Evolutionary conservation across 2,888 invertebrate species (phyloP).

Genomic region (Diaprepes abbreviatus): DNA sequence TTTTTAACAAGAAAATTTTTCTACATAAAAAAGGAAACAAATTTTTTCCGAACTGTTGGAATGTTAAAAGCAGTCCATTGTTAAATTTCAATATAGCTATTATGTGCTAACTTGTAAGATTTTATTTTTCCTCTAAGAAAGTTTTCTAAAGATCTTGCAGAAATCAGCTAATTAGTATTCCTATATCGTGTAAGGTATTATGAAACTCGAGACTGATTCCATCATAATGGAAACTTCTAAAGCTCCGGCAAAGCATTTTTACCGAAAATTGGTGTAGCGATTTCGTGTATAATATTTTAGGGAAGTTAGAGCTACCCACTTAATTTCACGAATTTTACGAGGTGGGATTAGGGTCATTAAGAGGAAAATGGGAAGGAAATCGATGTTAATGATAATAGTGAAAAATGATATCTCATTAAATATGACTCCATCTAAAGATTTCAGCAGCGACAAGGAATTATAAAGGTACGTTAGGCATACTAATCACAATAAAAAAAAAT

Average conservation of each 20-base stretch:
- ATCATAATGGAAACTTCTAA: conserved; percentile 46
- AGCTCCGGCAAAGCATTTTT: conserved; percentile 25
- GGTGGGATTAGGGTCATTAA: conserved; percentile 11
- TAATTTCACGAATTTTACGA: conserved; percentile 11
- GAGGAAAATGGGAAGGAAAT: conserved; percentile 14
- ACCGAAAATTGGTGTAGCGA: conserved; percentile 30
- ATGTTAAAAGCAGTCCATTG: neutral
- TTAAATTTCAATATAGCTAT: conserved; percentile 16
- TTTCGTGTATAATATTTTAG: conserved; percentile 33
- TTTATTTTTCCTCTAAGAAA: conserved; percentile 29
- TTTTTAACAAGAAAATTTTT: no score
- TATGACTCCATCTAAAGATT: neutral
- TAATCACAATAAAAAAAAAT: neutral
- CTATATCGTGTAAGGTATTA: conserved; percentile 54
- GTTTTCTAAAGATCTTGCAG: conserved; percentile 37
- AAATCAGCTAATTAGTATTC: conserved; percentile 55
- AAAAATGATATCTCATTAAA: conserved; percentile 4
- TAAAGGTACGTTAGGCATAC: neutral
- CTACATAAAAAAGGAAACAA: no score
- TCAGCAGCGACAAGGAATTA: neutral
- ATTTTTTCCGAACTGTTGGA: no score
- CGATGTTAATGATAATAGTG: conserved; percentile 17
- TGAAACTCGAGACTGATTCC: conserved; percentile 53
- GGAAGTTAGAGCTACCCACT: conserved; percentile 25
- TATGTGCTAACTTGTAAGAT: conserved; percentile 37